Evolutionary conservation across 2,113 vertebrate species (phyloP).

Genomic region (Cisticola juncidis): DNA sequence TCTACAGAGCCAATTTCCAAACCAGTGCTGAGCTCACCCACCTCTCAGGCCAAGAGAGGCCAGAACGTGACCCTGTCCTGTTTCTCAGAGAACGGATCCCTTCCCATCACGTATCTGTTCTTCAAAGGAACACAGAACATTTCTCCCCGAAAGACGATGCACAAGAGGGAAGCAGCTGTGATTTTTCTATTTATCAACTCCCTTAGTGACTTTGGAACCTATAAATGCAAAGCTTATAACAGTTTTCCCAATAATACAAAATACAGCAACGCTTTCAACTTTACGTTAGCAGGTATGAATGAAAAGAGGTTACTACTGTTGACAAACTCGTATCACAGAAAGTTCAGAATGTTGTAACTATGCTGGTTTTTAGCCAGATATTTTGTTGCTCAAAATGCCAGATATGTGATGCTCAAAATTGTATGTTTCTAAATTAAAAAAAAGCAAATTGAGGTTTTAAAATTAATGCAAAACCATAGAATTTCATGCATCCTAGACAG

Average conservation of each 20-base stretch:
- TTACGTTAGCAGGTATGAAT: conserved; percentile 44
- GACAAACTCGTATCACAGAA: background rate
- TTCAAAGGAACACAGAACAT: conserved; percentile 16
- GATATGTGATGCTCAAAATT: background rate
- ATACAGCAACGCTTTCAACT: conserved; percentile 47
- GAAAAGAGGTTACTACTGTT: background rate
- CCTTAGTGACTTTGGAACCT: conserved; percentile 3
- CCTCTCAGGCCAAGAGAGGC: background rate
- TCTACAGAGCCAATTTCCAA: conserved; percentile 45
- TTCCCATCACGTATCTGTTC: conserved; percentile 51
- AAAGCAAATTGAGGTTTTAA: background rate
- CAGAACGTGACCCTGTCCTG: conserved; percentile 27
- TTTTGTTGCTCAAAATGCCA: background rate
- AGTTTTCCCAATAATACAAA: background rate
- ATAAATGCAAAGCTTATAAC: conserved; percentile 60
- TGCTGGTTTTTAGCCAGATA: background rate
- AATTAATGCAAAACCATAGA: background rate
- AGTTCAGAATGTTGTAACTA: background rate
- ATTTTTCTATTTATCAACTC: conserved; percentile 27
- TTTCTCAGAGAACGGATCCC: background rate
- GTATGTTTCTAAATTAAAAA: fast-evolving
- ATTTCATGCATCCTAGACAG: background rate
- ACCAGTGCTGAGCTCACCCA: conserved; percentile 25
- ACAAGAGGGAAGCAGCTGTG: conserved; percentile 30
- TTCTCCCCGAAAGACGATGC: background rate